Evolutionary conservation across 2,113 vertebrate genomes (phyloP).

Genomic region (Motacilla tschutschensis): DNA sequence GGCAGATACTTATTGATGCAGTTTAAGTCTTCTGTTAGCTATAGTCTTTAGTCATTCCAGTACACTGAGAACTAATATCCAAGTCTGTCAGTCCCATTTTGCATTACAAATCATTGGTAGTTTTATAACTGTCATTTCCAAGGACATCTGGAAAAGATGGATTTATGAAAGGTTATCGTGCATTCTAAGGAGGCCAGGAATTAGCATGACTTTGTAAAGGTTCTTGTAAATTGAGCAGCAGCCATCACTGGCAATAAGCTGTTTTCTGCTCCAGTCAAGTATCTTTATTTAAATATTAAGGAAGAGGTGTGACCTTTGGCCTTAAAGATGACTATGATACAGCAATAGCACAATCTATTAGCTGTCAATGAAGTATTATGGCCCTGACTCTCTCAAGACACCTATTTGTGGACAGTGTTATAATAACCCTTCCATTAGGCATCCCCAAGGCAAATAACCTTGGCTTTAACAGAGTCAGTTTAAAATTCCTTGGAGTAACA

Average conservation of each 20-base stretch:
- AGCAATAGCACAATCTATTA: conserved; percentile 79
- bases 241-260: conserved; percentile 76
- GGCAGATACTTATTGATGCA: conserved; percentile 62
- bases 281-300: conserved; percentile 85
- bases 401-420: conserved; percentile 85
- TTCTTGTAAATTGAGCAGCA: conserved; percentile 85
- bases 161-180: conserved; percentile 91
- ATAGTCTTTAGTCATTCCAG: conserved; percentile 71
- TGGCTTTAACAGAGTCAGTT: conserved; percentile 89
- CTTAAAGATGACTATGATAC: conserved; percentile 78
- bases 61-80: conserved; percentile 71
- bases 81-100: conserved; percentile 82
- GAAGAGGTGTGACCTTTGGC: conserved; percentile 77
- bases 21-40: conserved; percentile 73
- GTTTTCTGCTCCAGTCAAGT: conserved; percentile 84
- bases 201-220: conserved; percentile 91
- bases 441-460: conserved; percentile 86
- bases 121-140: conserved; percentile 86
- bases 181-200: conserved; percentile 78
- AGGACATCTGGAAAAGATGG: conserved; percentile 88
- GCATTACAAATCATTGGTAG: conserved; percentile 92
- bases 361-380: conserved; percentile 76
- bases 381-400: conserved; percentile 75
- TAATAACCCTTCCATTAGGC: conserved; percentile 86
- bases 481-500: conserved; percentile 88